Percentiles rank a stretch among this genome's conserved stretches.
These are phyloP conservation scores for Oryzias celebensis DNA, from an alignment of 2,113 vertebrate species.

Conservation along the genomic window DNA sequence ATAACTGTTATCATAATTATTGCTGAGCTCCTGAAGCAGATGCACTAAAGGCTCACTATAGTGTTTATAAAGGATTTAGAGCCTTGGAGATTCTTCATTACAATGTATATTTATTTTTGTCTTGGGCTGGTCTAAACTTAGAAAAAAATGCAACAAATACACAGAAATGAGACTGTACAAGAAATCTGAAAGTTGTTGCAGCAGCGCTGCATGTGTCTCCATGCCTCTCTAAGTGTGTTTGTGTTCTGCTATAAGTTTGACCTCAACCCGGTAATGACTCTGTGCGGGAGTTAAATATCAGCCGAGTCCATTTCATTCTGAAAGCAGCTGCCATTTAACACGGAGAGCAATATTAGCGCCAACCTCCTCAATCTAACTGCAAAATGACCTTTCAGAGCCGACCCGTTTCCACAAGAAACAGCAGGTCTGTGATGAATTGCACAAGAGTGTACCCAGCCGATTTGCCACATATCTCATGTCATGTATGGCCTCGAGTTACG, in stretches of 20 bases:
- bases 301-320: conserved; percentile 12
- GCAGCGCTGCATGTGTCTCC: not conserved
- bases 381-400: conserved; percentile 50
- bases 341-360: conserved; percentile 18
- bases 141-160: too few species aligned
- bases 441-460: conserved; percentile 2
- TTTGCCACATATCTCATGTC: not conserved
- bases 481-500: conserved; percentile 26
- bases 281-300: conserved; percentile 36
- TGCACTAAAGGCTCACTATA: conserved; percentile 41
- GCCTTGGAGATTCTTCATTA: conserved; percentile 14
- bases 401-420: conserved; percentile 16
- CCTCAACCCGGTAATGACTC: conserved; percentile 37
- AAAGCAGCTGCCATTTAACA: conserved; percentile 38
- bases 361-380: conserved; percentile 22
- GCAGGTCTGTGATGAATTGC: conserved; percentile 28
- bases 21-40: conserved; percentile 36
- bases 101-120: conserved; percentile 6
- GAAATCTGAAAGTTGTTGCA: too few species aligned
- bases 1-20: conserved; percentile 65
- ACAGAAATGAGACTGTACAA: too few species aligned
- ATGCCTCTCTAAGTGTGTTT: not conserved
- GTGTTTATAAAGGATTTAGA: conserved; percentile 29
- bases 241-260: conserved; percentile 9
- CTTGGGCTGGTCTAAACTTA: not conserved